A percentile compares a stretch with the other conserved stretches of the same genome.
These are phyloP conservation scores for Coilia nasus DNA, from an alignment of 2,797 vertebrate genomes.

Conservation along the genomic window DNA sequence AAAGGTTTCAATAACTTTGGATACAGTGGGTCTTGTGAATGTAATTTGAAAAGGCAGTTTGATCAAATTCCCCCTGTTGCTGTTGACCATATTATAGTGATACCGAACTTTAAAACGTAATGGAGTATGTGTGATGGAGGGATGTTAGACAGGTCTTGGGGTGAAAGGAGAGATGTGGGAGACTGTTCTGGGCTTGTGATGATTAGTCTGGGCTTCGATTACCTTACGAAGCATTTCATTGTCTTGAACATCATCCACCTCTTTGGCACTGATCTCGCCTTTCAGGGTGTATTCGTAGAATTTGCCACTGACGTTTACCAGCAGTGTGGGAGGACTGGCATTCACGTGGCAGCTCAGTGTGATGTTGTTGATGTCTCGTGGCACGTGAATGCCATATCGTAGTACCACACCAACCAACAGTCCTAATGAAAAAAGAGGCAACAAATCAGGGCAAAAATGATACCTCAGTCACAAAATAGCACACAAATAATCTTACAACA, in stretches of 20 bases:
- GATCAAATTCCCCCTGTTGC: background rate
- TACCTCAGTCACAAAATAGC: background rate
- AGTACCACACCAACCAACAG: conserved; percentile 90
- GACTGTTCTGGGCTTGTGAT: too few relatives aligned
- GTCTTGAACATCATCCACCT: conserved; percentile 85
- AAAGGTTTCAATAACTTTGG: background rate
- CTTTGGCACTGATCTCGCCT: conserved; percentile 85
- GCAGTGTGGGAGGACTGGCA: conserved; percentile 87
- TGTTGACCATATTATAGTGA: background rate
- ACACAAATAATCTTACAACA: background rate
- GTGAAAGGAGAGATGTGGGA: background rate
- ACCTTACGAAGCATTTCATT: conserved; percentile 99
- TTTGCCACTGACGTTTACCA: conserved; percentile 92
- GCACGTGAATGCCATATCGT: conserved; percentile 92
- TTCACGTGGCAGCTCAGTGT: conserved; percentile 89
- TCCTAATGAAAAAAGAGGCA: conserved; percentile 71
- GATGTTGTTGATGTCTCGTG: conserved; percentile 83
- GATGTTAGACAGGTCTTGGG: background rate
- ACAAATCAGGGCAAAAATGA: background rate
- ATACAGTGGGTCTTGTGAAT: too few relatives aligned
- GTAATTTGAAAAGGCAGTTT: too few relatives aligned
- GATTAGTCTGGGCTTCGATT: conserved; percentile 41
- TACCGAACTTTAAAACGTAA: background rate
- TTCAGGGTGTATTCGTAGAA: conserved; percentile 97
- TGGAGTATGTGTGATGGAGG: background rate